A percentile compares a stretch with the other conserved stretches of the same genome.
Conservation (phyloP, 2,113 vertebrate species). For the Callipepla californica region DNA sequence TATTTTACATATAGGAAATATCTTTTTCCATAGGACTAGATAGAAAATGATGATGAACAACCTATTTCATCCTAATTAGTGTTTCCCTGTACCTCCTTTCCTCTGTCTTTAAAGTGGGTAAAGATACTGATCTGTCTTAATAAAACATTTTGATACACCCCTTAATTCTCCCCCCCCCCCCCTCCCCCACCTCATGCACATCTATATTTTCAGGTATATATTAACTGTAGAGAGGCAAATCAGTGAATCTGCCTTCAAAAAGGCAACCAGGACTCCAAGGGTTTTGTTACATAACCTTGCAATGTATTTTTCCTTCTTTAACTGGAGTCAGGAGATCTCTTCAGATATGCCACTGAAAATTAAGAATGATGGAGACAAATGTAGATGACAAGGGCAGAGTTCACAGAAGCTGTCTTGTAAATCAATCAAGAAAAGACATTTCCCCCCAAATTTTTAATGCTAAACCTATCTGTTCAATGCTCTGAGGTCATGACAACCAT, state of each 20-base stretch:
- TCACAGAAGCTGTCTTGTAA: not conserved
- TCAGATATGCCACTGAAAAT: not conserved
- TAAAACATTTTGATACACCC: accelerated
- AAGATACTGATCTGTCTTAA: not conserved
- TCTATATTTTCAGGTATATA: not conserved
- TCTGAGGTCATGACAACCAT: not conserved
- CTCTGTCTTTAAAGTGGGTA: not conserved
- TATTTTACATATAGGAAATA: accelerated
- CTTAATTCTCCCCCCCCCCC: not conserved
- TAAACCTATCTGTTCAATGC: accelerated
- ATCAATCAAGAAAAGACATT: not conserved
- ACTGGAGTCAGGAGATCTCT: not conserved
- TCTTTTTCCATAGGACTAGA: not conserved
- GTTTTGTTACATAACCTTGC: accelerated
- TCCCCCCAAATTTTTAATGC: not conserved
- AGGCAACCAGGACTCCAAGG: not conserved
- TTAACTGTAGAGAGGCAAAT: not conserved
- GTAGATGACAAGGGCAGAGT: not conserved
- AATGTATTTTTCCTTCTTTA: not conserved
- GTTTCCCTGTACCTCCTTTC: not conserved
- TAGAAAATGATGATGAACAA: not conserved
- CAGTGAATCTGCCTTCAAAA: not conserved
- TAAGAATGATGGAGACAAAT: not conserved
- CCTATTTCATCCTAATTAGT: not conserved
- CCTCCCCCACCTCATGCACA: accelerated